Conservation (phyloP, 2,113 vertebrate species). For the Mixornis gularis region DNA sequence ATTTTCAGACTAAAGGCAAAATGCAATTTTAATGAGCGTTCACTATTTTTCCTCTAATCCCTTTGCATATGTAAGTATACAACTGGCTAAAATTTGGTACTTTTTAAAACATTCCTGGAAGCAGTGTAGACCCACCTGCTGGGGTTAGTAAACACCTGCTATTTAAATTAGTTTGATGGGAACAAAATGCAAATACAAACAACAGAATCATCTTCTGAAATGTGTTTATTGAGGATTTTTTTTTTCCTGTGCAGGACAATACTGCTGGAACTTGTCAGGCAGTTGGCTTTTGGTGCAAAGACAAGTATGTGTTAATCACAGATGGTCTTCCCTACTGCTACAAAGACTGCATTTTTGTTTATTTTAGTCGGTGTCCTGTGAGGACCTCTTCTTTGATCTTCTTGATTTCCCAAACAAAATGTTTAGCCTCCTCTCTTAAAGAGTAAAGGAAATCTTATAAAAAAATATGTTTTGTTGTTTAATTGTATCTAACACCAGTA, state of each 20-base stretch:
- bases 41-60: background rate
- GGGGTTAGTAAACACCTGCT: background rate
- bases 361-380: background rate
- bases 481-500: background rate
- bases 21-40: background rate
- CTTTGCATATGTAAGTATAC: background rate
- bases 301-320: background rate
- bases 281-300: background rate
- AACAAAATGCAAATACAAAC: background rate
- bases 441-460: background rate
- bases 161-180: background rate
- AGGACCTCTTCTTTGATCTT: background rate
- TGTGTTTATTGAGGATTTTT: background rate
- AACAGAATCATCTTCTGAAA: background rate
- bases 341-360: background rate
- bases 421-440: background rate
- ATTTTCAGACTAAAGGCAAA: background rate
- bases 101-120: background rate
- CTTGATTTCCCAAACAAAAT: background rate
- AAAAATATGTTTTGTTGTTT: background rate
- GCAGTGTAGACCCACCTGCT: background rate
- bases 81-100: background rate
- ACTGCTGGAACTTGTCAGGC: background rate
- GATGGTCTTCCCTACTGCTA: background rate
- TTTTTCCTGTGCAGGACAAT: background rate